Conservation (phyloP, 2,888 invertebrate species). For the Drosophila pegasa region DNA sequence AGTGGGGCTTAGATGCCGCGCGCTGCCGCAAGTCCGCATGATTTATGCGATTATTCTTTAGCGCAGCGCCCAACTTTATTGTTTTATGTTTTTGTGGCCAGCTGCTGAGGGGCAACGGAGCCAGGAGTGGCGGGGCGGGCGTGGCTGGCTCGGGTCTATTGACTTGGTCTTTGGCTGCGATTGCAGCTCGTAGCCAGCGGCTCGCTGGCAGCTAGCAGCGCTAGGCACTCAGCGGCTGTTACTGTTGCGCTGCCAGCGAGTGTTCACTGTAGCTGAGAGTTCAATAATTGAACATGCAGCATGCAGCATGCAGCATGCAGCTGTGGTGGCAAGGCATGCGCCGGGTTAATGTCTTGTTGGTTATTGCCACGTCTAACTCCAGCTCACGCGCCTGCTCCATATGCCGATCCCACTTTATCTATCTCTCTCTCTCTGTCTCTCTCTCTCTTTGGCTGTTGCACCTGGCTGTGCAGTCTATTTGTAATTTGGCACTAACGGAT, state of each 20-base stretch:
- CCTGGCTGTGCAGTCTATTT: constrained; percentile 65
- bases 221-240: constrained; percentile 56
- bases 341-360: constrained; percentile 81
- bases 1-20: constrained; percentile 70
- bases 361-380: constrained; percentile 72
- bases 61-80: constrained; percentile 79
- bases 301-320: constrained; percentile 48
- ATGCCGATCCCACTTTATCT: constrained; percentile 1
- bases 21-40: constrained; percentile 75
- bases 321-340: constrained; percentile 62
- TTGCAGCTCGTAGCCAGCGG: constrained; percentile 58
- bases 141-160: constrained; percentile 23
- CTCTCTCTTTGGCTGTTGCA: constrained; percentile 1
- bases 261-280: constrained; percentile 28
- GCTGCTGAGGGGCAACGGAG: constrained; percentile 10
- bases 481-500: constrained; percentile 79
- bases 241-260: constrained; percentile 25
- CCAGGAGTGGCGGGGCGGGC: not conserved
- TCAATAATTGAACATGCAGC: constrained; percentile 58
- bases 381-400: constrained; percentile 7
- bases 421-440: not conserved
- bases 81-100: constrained; percentile 77
- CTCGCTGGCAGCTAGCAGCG: constrained; percentile 45
- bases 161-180: constrained; percentile 14
- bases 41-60: constrained; percentile 80